These are phyloP conservation scores for Hypomecis atomaria DNA, from an alignment of 2,888 invertebrate species.

Conservation along the genomic window DNA sequence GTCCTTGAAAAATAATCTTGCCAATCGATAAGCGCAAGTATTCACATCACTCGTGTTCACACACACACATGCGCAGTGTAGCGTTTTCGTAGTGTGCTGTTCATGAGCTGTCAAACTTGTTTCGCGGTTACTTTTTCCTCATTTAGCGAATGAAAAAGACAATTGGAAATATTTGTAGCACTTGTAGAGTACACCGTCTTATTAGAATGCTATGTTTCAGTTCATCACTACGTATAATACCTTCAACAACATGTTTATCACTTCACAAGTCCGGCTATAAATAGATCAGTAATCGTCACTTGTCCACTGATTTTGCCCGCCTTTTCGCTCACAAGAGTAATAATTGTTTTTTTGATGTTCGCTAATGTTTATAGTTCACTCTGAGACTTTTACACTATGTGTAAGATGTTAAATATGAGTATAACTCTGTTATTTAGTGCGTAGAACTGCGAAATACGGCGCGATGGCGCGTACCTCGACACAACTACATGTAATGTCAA, in stretches of 20 bases:
- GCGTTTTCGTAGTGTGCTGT: constrained; percentile 55
- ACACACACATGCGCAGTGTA: constrained; percentile 69
- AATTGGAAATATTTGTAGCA: constrained; percentile 46
- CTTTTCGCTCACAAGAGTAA: constrained; percentile 65
- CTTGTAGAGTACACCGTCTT: constrained; percentile 42
- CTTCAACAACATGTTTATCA: constrained; percentile 61
- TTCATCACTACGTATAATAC: constrained; percentile 43
- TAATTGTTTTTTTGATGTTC: constrained; percentile 47
- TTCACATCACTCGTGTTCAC: constrained; percentile 74
- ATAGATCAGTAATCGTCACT: constrained; percentile 75
- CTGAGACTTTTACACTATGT: constrained; percentile 49
- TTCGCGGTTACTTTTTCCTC: constrained; percentile 69
- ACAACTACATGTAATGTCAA: constrained; percentile 74
- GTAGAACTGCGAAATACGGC: constrained; percentile 64
- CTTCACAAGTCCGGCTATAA: constrained; percentile 72
- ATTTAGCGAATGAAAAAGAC: constrained; percentile 45
- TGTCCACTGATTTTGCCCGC: constrained; percentile 77
- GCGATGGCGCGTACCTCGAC: constrained; percentile 68
- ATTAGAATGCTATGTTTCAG: constrained; percentile 49
- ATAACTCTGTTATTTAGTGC: constrained; percentile 56
- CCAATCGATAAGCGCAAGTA: constrained; percentile 80
- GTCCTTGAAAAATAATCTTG: constrained; percentile 80
- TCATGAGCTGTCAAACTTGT: constrained; percentile 81
- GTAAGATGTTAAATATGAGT: constrained; percentile 51
- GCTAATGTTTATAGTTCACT: constrained; percentile 53